Evolutionary conservation across 2,113 vertebrate species (phyloP), one percentile per base, ranked within the genome.

Genomic region (Calidris pugnax): DNA sequence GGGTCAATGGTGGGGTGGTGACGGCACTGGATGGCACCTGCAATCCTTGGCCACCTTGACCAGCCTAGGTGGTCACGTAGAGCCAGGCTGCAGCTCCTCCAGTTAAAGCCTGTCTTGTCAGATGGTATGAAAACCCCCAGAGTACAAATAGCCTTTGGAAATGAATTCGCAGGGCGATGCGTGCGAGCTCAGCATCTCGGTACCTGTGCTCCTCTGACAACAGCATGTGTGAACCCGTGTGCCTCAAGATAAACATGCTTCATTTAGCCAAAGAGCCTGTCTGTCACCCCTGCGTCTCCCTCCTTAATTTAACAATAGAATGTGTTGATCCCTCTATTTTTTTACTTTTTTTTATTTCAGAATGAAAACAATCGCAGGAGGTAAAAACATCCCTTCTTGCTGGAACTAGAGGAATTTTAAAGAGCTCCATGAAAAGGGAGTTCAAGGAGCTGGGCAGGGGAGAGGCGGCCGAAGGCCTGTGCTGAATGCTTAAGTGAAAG

Each of bases 401-500:
- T 74, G 85, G n/a, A 95, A 33, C 51, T 51, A 24, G 64, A 68
- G 24, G 80, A 64, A 85, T 87, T 91, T 90, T 82, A 89, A 92
- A 83, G 50, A 92, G 79, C 75, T 93, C 9, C 64, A 62, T 62
- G 69, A 72, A 94, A 90, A 92, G 11, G 55, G 78, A 90, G 72
- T 71, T 82, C n/a, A 90, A 80, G 78, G 50, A 85, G 35, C 1
- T 84, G 85, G 79, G n/a, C 79, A 86, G 48, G 75, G 59, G 37
- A 80, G 83, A 57, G 53, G 35, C 2, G 20, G 45, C 47, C 27
- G 56, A 43, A 59, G 41, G 63, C 12, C 57, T 68, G 57, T 32
- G 59, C 59, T 84, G 85, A 89, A 80, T 57, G 28, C 50, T 6
- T 6, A 26, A 64, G 32, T 32, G 39, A 78, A n/a, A 77, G 55